These are phyloP conservation scores for Drosophila ezoana DNA, from an alignment of 2,888 invertebrate genomes.

Conservation along the genomic window DNA sequence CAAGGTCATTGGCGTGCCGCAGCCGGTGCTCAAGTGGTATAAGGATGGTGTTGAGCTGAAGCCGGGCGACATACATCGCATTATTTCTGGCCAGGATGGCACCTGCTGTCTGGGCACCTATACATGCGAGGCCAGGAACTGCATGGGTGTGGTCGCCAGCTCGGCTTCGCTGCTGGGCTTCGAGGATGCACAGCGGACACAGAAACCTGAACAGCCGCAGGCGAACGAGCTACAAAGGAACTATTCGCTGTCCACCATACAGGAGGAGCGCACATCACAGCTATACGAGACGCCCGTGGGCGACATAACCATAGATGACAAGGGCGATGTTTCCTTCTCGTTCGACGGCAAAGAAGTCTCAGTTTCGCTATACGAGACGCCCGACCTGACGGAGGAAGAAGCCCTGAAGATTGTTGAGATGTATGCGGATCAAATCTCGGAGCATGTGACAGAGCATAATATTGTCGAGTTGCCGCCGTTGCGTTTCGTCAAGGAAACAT, in stretches of 20 bases:
- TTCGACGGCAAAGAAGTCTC: constrained; percentile 97
- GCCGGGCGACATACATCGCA: constrained; percentile 95
- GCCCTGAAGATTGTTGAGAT: constrained; percentile 96
- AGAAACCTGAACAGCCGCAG: constrained; percentile 85
- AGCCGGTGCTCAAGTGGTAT: constrained; percentile 95
- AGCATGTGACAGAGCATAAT: constrained; percentile 93
- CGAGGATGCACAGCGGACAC: constrained; percentile 89
- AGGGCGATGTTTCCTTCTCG: constrained; percentile 94
- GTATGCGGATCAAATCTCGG: constrained; percentile 96
- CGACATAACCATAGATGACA: constrained; percentile 91
- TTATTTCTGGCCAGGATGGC: constrained; percentile 95
- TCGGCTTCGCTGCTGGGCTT: constrained; percentile 95
- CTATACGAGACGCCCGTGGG: constrained; percentile 93
- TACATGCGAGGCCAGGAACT: constrained; percentile 95
- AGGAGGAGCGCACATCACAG: constrained; percentile 95
- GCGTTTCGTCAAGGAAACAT: constrained; percentile 95
- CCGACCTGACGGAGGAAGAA: constrained; percentile 96
- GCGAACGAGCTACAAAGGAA: constrained; percentile 87
- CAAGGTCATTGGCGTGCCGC: constrained; percentile 96
- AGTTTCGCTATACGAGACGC: constrained; percentile 95
- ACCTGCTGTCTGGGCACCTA: constrained; percentile 95
- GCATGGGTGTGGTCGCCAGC: constrained; percentile 95
- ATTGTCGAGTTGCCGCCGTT: constrained; percentile 94
- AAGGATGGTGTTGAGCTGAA: constrained; percentile 95
- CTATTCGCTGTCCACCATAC: constrained; percentile 94